These are phyloP conservation scores for Pangasius macronema DNA, from an alignment of 2,797 vertebrate species.

Conservation along the genomic window DNA sequence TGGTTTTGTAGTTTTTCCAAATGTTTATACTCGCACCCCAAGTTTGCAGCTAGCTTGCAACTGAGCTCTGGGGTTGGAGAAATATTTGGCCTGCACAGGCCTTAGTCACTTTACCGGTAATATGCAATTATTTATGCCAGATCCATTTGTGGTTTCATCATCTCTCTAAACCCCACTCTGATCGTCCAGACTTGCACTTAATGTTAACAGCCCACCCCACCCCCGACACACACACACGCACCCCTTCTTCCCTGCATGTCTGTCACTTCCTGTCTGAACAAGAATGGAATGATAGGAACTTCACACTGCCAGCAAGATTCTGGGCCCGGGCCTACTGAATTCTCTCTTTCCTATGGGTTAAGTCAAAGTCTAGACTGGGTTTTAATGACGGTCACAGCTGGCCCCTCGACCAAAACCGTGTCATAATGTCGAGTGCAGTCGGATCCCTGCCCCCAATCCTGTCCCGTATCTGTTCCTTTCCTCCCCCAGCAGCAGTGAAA, in stretches of 20 bases:
- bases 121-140: conserved; percentile 55
- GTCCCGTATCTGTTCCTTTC: conserved; percentile 57
- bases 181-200: conserved; percentile 63
- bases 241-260: conserved; percentile 64
- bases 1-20: not conserved
- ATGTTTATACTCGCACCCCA: conserved; percentile 12
- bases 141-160: conserved; percentile 60
- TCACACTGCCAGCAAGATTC: conserved; percentile 61
- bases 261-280: conserved; percentile 76
- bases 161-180: conserved; percentile 47
- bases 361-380: conserved; percentile 80
- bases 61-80: conserved; percentile 23
- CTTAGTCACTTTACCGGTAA: conserved; percentile 52
- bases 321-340: conserved; percentile 45
- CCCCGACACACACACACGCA: not conserved
- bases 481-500: conserved; percentile 53
- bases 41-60: conserved; percentile 17
- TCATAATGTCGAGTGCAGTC: conserved; percentile 58
- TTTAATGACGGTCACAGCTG: conserved; percentile 78
- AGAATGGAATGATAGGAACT: conserved; percentile 78
- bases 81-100: conserved; percentile 34
- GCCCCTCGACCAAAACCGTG: conserved; percentile 66
- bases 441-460: conserved; percentile 57
- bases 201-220: conserved; percentile 56
- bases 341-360: conserved; percentile 59